Percentiles rank a stretch among this genome's conserved stretches.
These are phyloP conservation scores for Engystomops pustulosus DNA, from an alignment of 2,113 vertebrate species.

Conservation along the genomic window DNA sequence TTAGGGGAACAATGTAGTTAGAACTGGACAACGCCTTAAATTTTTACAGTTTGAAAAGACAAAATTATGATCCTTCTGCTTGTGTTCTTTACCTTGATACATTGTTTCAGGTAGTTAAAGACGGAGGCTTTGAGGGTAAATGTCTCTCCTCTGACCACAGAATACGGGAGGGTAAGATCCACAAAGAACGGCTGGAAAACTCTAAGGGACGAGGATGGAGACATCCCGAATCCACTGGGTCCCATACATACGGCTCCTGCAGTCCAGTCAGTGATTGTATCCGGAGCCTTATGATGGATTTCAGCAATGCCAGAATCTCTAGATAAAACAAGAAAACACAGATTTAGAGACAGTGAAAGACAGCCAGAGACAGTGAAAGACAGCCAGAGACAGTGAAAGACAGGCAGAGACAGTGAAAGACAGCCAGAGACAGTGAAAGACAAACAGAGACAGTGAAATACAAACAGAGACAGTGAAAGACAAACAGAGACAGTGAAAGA, in stretches of 20 bases:
- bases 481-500: too few species aligned
- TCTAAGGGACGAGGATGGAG: conserved; percentile 69
- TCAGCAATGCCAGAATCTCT: conserved; percentile 65
- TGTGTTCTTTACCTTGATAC: conserved; percentile 65
- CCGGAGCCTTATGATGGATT: conserved; percentile 74
- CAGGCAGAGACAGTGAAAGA: too few species aligned
- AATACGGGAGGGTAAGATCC: conserved; percentile 86
- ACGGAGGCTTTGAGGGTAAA: conserved; percentile 86
- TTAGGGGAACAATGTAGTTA: too few species aligned
- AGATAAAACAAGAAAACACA: conserved; percentile 46
- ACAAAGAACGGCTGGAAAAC: conserved; percentile 88
- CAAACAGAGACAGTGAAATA: too few species aligned
- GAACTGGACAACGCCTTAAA: too few species aligned
- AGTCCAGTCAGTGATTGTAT: conserved; percentile 85
- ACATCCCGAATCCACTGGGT: conserved; percentile 79
- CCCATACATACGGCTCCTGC: conserved; percentile 83
- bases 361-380: too few species aligned
- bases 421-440: too few species aligned
- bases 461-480: too few species aligned
- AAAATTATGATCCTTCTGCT: not conserved
- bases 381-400: too few species aligned
- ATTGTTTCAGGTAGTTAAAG: conserved; percentile 78
- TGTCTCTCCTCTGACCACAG: conserved; percentile 82
- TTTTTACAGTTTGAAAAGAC: too few species aligned
- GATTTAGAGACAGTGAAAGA: too few species aligned